Evolutionary conservation across 2,888 invertebrate genomes (phyloP).

Genomic region (Drosophila sordidula): DNA sequence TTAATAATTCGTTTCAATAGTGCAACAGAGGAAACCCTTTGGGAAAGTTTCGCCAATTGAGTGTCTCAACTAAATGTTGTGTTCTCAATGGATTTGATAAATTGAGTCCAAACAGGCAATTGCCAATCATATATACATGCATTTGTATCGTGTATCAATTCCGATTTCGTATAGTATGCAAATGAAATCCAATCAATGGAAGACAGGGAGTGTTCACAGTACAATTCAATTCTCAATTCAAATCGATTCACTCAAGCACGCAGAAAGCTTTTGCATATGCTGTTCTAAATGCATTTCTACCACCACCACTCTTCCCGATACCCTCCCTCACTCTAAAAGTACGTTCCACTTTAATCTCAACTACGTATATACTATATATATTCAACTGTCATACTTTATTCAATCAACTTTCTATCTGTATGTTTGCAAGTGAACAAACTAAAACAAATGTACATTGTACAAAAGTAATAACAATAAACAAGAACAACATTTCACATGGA

Average conservation of each 20-base stretch:
- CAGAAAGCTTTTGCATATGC: constrained; percentile 63
- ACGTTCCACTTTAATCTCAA: constrained; percentile 27
- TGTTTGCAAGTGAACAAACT: constrained; percentile 63
- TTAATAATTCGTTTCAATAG: background rate
- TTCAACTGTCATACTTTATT: constrained; percentile 57
- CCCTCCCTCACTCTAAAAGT: constrained; percentile 23
- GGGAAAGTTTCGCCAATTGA: background rate
- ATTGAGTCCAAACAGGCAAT: too few relatives aligned
- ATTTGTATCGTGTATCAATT: background rate
- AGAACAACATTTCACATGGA: constrained; percentile 13
- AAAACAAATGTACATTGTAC: constrained; percentile 16
- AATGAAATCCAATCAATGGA: constrained; percentile 12
- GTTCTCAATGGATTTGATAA: constrained; percentile 2
- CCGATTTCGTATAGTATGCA: constrained; percentile 4
- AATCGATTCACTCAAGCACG: constrained; percentile 57
- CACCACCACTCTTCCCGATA: constrained; percentile 17
- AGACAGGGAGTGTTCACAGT: constrained; percentile 13
- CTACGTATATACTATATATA: constrained; percentile 24
- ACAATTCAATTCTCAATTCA: constrained; percentile 25
- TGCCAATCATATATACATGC: background rate
- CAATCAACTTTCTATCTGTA: constrained; percentile 61
- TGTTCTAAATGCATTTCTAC: constrained; percentile 35
- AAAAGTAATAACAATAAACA: constrained; percentile 12
- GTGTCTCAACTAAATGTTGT: constrained; percentile 5
- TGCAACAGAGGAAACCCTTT: background rate